Percentiles rank a stretch among this genome's conserved stretches.
Evolutionary conservation across 2,888 invertebrate genomes (phyloP).

Genomic region (Pseudococcus viburni): DNA sequence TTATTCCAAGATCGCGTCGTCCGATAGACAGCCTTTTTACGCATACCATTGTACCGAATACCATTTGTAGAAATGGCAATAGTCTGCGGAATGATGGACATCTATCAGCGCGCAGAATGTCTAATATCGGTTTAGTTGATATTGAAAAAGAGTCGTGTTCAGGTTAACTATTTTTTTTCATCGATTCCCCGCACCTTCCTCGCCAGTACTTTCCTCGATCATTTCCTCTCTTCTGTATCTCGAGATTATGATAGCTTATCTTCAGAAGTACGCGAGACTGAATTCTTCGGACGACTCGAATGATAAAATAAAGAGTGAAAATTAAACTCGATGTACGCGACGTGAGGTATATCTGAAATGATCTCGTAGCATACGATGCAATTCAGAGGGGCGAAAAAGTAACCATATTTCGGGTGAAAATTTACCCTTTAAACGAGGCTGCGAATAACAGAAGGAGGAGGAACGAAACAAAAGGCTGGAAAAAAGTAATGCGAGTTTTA

Average conservation of each 20-base stretch:
- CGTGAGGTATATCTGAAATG: not conserved
- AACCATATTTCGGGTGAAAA: not conserved
- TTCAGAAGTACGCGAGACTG: not conserved
- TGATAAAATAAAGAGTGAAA: not conserved
- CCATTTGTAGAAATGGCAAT: slow-evolving; percentile 61
- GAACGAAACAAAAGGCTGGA: not conserved
- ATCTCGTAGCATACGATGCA: not conserved
- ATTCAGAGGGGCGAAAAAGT: not conserved
- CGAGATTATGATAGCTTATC: not conserved
- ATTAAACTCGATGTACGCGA: no score
- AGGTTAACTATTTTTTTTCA: not conserved
- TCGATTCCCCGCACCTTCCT: not conserved
- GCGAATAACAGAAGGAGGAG: not conserved
- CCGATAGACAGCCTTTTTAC: slow-evolving; percentile 56
- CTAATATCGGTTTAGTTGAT: slow-evolving; percentile 46
- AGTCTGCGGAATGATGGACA: slow-evolving; percentile 63
- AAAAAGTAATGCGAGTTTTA: slow-evolving; percentile 62
- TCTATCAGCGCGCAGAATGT: slow-evolving; percentile 62
- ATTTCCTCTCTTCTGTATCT: no score
- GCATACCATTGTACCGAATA: slow-evolving; percentile 59
- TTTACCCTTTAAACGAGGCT: not conserved
- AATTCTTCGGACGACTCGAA: not conserved
- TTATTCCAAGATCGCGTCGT: slow-evolving; percentile 65
- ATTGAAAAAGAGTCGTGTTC: slow-evolving; percentile 14
- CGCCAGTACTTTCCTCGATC: not conserved